Base-by-base conservation (phyloP, 2,113 vertebrate species). In the Lanius collurio region DNA sequence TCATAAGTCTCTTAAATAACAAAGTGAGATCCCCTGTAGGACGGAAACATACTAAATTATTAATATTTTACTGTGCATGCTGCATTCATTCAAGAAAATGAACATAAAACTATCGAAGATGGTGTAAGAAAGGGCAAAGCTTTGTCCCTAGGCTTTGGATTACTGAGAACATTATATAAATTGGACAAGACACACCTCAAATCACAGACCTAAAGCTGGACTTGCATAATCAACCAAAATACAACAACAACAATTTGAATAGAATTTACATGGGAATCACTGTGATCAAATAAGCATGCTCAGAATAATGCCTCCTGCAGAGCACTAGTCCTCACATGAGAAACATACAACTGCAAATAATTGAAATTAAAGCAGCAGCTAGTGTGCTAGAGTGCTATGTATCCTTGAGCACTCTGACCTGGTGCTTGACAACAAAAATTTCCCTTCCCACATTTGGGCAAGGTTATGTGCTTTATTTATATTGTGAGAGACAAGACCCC, bases 381-480 rank as follows among this genome's bases (percentile, higher is more conserved):
- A 27, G 9, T 64, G n/a, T 89, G 26, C 65, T 60, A 26, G 28
- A n/a, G 35, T 78, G 16, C 30, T 46, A 13, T 27, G 41, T 64
- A 44, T 8, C 47, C 77, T 57, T 57, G 49, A 62, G 44, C 37
- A 20, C n/a, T 42, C 17, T 77, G 78, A 62, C 49, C 46, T 70
- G 68, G 59, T 31, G 47, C 70, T 23, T 41, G 50, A 73, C 52
- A 59, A 77, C 47, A 94, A 81, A 90, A 93, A 78, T 64, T 67
- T 26, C 64, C 47, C 64, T 90, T 82, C 37, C 82, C 77, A 74
- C 56, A 88, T 60, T 82, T 33, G 53, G 85, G 50, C 56, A 93
- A 57, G 26, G 53, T 63, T 91, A 71, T 55, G 76, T 84, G 88
- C 83, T 78, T 94, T 95, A 95, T 93, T 95, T 96, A 82, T 90